phyloP scores from a whole-genome alignment of 2,888 invertebrate species.

The Lysandra bellargus region DNA sequence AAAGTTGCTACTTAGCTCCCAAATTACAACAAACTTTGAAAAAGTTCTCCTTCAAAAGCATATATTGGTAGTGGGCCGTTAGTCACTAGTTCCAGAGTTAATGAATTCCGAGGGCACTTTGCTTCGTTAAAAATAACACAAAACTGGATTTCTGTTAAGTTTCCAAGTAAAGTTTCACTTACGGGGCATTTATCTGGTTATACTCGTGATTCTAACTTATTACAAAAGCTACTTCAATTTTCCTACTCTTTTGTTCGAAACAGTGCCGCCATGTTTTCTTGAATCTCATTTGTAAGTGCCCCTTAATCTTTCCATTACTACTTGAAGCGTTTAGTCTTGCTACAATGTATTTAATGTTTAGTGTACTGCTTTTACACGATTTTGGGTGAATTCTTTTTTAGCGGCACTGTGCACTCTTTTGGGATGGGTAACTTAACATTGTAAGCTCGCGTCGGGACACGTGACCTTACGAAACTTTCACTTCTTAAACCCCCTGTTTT shows the following conservation, averaged over 20 bases:
- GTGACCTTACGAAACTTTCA: no score
- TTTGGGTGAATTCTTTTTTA: neutral
- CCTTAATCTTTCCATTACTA: conserved; percentile 19
- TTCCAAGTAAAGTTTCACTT: conserved; percentile 69
- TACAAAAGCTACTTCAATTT: conserved; percentile 35
- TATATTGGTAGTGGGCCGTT: conserved; percentile 48
- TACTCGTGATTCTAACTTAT: conserved; percentile 43
- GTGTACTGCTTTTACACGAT: neutral
- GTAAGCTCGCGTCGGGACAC: no score
- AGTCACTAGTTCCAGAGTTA: conserved; percentile 61
- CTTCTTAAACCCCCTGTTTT: no score
- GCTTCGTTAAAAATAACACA: conserved; percentile 73
- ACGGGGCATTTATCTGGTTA: conserved; percentile 75
- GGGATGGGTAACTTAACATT: no score
- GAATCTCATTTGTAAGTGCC: conserved; percentile 15
- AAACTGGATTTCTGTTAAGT: conserved; percentile 65
- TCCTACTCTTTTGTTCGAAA: conserved; percentile 29
- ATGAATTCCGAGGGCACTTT: conserved; percentile 72
- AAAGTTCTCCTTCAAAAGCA: conserved; percentile 36
- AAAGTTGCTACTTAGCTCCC: conserved; percentile 17
- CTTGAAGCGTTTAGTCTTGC: neutral
- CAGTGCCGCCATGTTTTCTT: conserved; percentile 44
- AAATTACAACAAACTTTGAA: conserved; percentile 35
- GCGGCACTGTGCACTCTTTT: neutral
- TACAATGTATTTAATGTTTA: neutral